Percentiles rank a stretch among this genome's conserved stretches.
Evolutionary conservation across 2,797 vertebrate genomes (phyloP).

Genomic region (Natrix natrix): DNA sequence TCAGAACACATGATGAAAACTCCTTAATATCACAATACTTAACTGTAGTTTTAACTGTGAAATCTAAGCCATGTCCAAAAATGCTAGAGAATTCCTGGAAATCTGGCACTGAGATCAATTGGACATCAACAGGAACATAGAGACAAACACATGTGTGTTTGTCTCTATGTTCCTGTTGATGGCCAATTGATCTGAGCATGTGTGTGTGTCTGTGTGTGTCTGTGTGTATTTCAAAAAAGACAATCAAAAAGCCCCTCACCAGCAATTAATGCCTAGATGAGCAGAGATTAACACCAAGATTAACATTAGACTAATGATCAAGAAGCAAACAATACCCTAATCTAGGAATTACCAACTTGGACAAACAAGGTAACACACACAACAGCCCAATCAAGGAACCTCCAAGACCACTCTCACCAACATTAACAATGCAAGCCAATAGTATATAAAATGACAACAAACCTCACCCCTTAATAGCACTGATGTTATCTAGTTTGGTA

Average conservation of each 20-base stretch:
- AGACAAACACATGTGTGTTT: neutral
- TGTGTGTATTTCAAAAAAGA: too few species aligned
- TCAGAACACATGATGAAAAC: neutral
- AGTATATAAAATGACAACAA: neutral
- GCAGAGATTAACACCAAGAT: neutral
- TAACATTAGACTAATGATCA: neutral
- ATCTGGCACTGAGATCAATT: neutral
- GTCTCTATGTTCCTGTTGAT: too few species aligned
- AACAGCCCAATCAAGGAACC: neutral
- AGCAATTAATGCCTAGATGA: neutral
- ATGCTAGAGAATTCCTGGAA: neutral
- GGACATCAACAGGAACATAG: neutral
- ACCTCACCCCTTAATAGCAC: neutral
- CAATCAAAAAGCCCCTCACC: too few species aligned
- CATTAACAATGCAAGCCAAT: neutral
- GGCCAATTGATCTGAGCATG: too few species aligned
- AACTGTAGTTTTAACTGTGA: neutral
- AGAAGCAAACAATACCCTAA: neutral
- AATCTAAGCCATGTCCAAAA: neutral
- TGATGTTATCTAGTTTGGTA: neutral
- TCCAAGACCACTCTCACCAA: neutral
- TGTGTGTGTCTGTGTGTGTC: too few species aligned
- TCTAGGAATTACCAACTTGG: neutral
- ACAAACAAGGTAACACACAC: neutral
- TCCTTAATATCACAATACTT: neutral